Conservation (phyloP, 2,797 vertebrate species). For the Denticeps clupeoides region DNA sequence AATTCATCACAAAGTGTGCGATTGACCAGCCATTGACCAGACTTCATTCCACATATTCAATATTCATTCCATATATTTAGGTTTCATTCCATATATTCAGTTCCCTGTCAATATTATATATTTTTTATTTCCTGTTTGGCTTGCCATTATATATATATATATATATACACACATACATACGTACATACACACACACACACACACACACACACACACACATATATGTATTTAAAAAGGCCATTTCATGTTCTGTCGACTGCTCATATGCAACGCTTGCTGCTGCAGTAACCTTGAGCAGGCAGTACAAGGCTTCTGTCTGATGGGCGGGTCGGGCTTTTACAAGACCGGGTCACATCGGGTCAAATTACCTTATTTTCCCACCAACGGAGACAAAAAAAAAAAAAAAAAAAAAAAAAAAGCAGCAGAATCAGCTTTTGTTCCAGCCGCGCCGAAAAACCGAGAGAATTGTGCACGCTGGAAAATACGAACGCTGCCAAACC, state of each 20-base stretch:
- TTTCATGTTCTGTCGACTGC: too few species aligned
- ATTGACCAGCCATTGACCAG: too few species aligned
- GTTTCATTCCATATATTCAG: too few species aligned
- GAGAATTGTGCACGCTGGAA: constrained; percentile 14
- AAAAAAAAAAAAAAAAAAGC: neutral
- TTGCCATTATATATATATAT: too few species aligned
- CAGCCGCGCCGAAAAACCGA: constrained; percentile 8
- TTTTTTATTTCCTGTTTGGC: neutral
- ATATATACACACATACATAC: too few species aligned
- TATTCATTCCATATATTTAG: too few species aligned
- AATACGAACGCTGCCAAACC: constrained; percentile 21
- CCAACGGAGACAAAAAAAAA: neutral
- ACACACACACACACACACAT: neutral
- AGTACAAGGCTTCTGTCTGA: constrained; percentile 17
- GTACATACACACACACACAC: neutral
- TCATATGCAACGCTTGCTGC: constrained; percentile 12
- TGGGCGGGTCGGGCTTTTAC: constrained; percentile 16
- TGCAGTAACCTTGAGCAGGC: constrained; percentile 7
- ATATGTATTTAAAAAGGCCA: too few species aligned
- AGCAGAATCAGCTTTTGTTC: constrained; percentile 25
- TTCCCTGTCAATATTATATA: too few species aligned
- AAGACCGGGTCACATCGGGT: constrained; percentile 18
- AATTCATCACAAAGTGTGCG: too few species aligned
- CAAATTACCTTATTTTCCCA: constrained; percentile 29
- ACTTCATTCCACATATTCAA: too few species aligned